phyloP scores from a whole-genome alignment of 1,140 invertebrate genomes.

The Harlomillsia oculata region DNA sequence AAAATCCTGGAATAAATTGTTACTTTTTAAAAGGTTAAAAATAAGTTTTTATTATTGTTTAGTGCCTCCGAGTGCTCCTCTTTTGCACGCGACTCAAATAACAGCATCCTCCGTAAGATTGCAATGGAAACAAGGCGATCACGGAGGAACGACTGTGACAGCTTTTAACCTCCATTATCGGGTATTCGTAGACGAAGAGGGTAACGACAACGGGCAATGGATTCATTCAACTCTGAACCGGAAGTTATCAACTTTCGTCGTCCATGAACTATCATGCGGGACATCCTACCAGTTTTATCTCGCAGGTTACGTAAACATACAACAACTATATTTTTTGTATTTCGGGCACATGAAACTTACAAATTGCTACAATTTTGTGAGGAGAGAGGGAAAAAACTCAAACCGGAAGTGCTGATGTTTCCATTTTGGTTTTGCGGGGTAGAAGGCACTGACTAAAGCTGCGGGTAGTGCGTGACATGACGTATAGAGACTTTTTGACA shows the following conservation, averaged over 20 bases:
- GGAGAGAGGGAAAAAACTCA: no score
- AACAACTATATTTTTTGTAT: slow-evolving; percentile 32
- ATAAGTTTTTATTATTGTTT: slow-evolving; percentile 1
- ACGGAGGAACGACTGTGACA: slow-evolving; percentile 41
- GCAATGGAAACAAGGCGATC: slow-evolving; percentile 48
- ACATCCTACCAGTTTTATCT: slow-evolving; percentile 49
- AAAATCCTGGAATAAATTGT: slow-evolving; percentile 4
- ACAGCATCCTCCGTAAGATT: slow-evolving; percentile 44
- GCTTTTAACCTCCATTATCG: slow-evolving; percentile 37
- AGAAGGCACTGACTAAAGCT: no score
- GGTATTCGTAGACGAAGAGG: slow-evolving; percentile 48
- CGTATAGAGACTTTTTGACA: no score
- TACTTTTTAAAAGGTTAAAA: neutral
- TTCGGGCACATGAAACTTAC: neutral
- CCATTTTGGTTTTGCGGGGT: no score
- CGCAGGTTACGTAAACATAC: slow-evolving; percentile 39
- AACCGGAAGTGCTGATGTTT: no score
- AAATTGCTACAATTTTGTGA: neutral
- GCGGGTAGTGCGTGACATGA: no score
- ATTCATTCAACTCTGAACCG: slow-evolving; percentile 42
- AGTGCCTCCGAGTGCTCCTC: slow-evolving; percentile 46
- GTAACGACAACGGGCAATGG: slow-evolving; percentile 48
- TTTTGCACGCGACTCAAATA: slow-evolving; percentile 43
- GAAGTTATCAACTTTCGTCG: slow-evolving; percentile 43
- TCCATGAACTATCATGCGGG: slow-evolving; percentile 50